Evolutionary conservation across 2,888 invertebrate species (phyloP).

Genomic region (Eupithecia centaureata): DNA sequence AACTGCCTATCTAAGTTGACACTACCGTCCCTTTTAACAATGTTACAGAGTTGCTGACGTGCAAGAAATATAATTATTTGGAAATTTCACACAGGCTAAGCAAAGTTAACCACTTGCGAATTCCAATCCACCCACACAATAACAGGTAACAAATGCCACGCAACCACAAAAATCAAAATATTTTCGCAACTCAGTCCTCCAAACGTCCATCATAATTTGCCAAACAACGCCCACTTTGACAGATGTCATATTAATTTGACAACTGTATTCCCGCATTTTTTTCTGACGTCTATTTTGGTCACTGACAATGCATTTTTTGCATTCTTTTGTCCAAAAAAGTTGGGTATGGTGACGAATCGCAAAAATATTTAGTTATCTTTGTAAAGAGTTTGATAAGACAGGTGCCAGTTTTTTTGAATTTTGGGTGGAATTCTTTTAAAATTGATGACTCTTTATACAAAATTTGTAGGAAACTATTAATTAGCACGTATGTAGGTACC

Average conservation of each 20-base stretch:
- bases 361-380: slow-evolving; percentile 52
- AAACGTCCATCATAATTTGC: slow-evolving; percentile 65
- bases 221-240: slow-evolving; percentile 70
- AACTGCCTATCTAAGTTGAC: not conserved
- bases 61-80: not conserved
- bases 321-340: slow-evolving; percentile 38
- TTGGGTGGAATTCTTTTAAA: slow-evolving; percentile 31
- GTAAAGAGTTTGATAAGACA: slow-evolving; percentile 46
- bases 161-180: slow-evolving; percentile 55
- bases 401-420: slow-evolving; percentile 43
- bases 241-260: slow-evolving; percentile 79
- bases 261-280: slow-evolving; percentile 63
- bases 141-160: slow-evolving; percentile 50
- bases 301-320: slow-evolving; percentile 50
- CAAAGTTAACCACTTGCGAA: not conserved
- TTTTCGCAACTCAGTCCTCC: slow-evolving; percentile 53
- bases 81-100: not conserved
- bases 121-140: slow-evolving; percentile 19
- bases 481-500: not conserved
- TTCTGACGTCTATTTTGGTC: slow-evolving; percentile 39
- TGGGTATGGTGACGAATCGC: slow-evolving; percentile 50
- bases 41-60: not conserved
- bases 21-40: not conserved
- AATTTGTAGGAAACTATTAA: not conserved
- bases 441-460: slow-evolving; percentile 12